phyloP scores from a whole-genome alignment of 2,888 invertebrate species.

The Aphidoletes aphidimyza region DNA sequence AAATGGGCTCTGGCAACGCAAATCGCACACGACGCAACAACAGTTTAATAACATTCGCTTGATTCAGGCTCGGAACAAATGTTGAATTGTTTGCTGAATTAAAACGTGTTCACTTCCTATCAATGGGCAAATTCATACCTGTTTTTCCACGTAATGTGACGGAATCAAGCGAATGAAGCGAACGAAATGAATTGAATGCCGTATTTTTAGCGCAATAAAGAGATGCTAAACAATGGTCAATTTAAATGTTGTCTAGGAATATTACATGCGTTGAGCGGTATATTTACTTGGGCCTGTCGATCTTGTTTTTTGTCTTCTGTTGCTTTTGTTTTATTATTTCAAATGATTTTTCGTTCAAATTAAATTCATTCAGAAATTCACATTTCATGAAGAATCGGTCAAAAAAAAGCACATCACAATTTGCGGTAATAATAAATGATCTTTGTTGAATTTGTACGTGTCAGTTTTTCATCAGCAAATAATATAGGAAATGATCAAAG shows the following conservation, averaged over 20 bases:
- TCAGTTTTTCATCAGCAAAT: background rate
- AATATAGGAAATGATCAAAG: constrained; percentile 12
- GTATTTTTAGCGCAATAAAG: constrained; percentile 3
- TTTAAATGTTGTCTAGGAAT: constrained; percentile 5
- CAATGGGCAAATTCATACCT: constrained; percentile 15
- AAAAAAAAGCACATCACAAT: too few species aligned
- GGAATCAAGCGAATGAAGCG: background rate
- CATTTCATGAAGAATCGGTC: too few species aligned
- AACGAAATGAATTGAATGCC: too few species aligned
- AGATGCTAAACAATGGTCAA: constrained; percentile 30
- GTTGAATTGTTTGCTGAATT: constrained; percentile 7
- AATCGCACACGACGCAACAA: background rate
- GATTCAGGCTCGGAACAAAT: background rate
- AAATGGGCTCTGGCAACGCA: background rate
- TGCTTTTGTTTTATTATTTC: background rate
- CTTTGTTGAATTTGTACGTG: background rate
- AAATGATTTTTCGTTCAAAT: constrained; percentile 2
- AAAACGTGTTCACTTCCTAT: constrained; percentile 24
- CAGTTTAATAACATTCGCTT: background rate
- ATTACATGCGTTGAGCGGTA: background rate
- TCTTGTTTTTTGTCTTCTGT: background rate
- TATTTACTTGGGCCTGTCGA: background rate
- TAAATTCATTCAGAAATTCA: background rate
- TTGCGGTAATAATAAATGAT: too few species aligned
- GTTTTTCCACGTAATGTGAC: background rate